Conservation (phyloP, 2,888 invertebrate genomes). For the Coronaproctus castanopsis region DNA sequence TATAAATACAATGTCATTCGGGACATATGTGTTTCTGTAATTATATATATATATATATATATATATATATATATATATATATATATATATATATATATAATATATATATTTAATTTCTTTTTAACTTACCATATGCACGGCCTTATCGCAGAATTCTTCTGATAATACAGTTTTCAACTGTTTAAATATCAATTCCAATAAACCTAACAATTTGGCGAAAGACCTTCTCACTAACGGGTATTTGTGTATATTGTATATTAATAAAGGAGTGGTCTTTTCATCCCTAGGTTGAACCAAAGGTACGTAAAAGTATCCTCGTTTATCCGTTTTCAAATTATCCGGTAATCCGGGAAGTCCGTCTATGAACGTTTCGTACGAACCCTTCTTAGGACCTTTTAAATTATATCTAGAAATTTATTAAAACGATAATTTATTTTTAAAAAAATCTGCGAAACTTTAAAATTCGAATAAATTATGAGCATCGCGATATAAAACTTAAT, state of each 20-base stretch:
- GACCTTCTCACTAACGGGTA: conserved; percentile 15
- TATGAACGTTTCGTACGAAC: conserved; percentile 55
- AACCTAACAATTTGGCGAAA: conserved; percentile 5
- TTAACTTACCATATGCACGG: conserved; percentile 15
- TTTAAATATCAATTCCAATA: conserved; percentile 11
- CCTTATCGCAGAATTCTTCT: conserved; percentile 15
- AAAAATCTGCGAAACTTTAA: too few species aligned
- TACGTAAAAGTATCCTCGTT: conserved; percentile 46
- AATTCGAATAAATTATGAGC: too few species aligned
- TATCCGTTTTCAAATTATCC: conserved; percentile 37
- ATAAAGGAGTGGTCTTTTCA: conserved; percentile 11
- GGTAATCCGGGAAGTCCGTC: conserved; percentile 56
- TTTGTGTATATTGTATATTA: conserved; percentile 7
- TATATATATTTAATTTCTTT: too few species aligned
- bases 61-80: too few species aligned
- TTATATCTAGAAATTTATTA: too few species aligned
- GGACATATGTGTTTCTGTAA: too few species aligned
- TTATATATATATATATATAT: too few species aligned
- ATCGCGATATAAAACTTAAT: too few species aligned
- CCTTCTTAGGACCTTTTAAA: conserved; percentile 58
- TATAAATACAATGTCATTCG: too few species aligned
- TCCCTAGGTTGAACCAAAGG: conserved; percentile 36
- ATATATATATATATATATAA: too few species aligned
- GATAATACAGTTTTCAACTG: conserved; percentile 12
- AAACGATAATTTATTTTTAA: too few species aligned